These are phyloP conservation scores for Motacilla alba DNA, from an alignment of 2,113 vertebrate genomes.

Conservation along the genomic window DNA sequence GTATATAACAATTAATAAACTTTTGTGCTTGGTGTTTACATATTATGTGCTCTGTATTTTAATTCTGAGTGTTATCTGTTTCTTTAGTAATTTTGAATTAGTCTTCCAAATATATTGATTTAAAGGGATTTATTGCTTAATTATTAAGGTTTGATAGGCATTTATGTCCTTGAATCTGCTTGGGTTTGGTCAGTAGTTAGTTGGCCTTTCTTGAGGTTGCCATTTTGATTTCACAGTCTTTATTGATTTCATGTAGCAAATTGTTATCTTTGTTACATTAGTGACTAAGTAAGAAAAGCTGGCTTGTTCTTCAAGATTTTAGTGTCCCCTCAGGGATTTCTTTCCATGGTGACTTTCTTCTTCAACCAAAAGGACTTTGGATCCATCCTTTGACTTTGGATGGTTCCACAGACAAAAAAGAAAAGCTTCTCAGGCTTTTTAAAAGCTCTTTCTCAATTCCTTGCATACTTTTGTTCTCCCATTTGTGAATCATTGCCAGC, in stretches of 20 bases:
- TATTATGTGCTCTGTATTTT: constrained; percentile 53
- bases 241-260: background rate
- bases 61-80: constrained; percentile 19
- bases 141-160: background rate
- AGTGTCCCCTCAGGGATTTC: background rate
- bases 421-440: background rate
- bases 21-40: constrained; percentile 60
- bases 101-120: constrained; percentile 35
- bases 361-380: background rate
- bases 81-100: constrained; percentile 35
- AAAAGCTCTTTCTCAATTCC: background rate
- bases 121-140: constrained; percentile 12
- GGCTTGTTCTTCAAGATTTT: background rate
- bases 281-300: background rate
- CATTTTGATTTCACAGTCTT: background rate
- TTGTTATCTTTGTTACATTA: background rate
- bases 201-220: background rate
- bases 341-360: background rate
- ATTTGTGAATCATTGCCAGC: background rate
- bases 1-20: constrained; percentile 61
- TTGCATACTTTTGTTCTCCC: background rate
- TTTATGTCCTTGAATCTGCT: background rate
- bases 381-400: background rate
- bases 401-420: background rate
- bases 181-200: background rate